Evolutionary conservation across 37 sponge, comb jelly and placozoan species (phyloP), one percentile per base, ranked within the genome.

Genomic region (Chondrosia reniformis): DNA sequence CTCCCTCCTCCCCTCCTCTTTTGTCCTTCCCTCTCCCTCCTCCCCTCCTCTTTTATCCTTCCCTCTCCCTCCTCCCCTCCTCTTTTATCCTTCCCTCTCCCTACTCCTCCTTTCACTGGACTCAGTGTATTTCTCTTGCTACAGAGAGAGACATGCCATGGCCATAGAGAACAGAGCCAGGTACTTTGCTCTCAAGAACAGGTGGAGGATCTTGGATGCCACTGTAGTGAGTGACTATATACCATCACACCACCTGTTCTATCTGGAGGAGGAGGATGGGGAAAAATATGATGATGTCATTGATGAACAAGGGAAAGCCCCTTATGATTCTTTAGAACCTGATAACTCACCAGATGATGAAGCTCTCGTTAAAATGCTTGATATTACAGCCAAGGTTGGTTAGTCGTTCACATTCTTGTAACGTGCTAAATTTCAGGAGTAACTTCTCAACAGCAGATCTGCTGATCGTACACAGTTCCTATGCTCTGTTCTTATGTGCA

Each of bases 111-210:
- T 22, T 77, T 27, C 25, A 22, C 22, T 38, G 31, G 82, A 34
- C 66, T 81, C 40, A 54, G 61, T 81, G 73, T 75, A 63, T 74
- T 44, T 38, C 63, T 78, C 49, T 84, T 46, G 1, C 22, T 55
- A 19, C 63, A 93, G 93, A 41, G 93, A 93, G 46, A 86, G 89
- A 71, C 69, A 56, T 30, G 73, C 86, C 9, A 80, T 93, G 25
- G 94, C 89, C 56, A 33, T 87, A 13, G 89, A 93, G 82, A 86
- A 84, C 59, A 25, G 72, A 12, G 79, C 85, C 30, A 44, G 83
- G 25, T 93, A 93, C 61, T 9, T 24, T 4, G 87, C 89, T 17
- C 80, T 93, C 25, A 59, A 80, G 39, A 45, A 72, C 15, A 58
- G 90, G 12, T 93, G 94, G 94, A 46, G 76, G 56, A 74, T 69